Base-by-base conservation (phyloP, 2,797 vertebrate species). In the Lagodon rhomboides region DNA sequence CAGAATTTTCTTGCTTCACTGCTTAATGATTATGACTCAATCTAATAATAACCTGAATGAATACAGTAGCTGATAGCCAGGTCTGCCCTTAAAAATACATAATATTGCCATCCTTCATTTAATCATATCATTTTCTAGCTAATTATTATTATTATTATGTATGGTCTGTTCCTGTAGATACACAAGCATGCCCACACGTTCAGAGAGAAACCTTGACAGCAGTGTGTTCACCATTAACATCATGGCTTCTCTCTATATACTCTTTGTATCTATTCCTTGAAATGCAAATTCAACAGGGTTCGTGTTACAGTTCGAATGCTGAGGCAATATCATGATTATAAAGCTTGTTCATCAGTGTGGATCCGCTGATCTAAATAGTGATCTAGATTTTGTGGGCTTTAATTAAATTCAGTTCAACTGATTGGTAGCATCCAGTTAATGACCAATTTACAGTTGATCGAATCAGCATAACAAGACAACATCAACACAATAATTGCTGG, bases 401-500 rank as follows among this genome's bases (percentile, higher is more conserved):
- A 75, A 68, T 73, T 75, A 77, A 59, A 72, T 60, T 41, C 62
- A 47, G 34, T 58, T 54, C 0, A 51, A 63, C 65, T 66, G 47
- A 75, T 68, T 75, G 46, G 18, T 38, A 55, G 20, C 34, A 58
- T 75, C 23, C 22, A 38, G 25, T 27, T 4, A 62, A 63, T 72
- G 1, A 27, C 7, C 43, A 50, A 49, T 59, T 71, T 59, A 62
- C 11, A 67, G 49, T 15, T 43, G 47, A 59, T 38, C 13, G 23
- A 25, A 20, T 53, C n/a, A 47, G 13, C 41, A 25, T 50, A 56
- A 53, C 22, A 22, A 27, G 34, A 20, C 30, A 63, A 20, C 9
- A 50, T 49, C 62, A 46, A 25, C 56, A 18, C 27, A 25, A 1
- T 7, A 3, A 25, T 10, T 18, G 30, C 13, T 70, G 30, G 30